A percentile compares a stretch with the other conserved stretches of the same genome.
These are phyloP conservation scores for Drosophila meridionalis DNA, from an alignment of 2,888 invertebrate genomes.

Conservation along the genomic window DNA sequence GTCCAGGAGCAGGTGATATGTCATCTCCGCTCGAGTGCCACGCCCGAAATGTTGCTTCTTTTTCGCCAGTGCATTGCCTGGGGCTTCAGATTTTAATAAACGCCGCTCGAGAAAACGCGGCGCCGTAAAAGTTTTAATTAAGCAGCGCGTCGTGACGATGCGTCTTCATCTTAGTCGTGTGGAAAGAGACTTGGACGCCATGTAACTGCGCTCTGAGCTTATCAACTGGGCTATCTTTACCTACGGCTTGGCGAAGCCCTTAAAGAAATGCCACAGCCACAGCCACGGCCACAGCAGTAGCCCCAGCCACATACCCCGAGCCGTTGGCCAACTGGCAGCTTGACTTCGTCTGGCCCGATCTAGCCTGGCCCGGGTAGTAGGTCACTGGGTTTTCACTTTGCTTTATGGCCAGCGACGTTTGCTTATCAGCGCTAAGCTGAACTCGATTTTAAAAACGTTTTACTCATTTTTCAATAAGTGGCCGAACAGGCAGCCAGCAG, in stretches of 20 bases:
- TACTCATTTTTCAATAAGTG: constrained; percentile 75
- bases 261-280: constrained; percentile 21
- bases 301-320: constrained; percentile 14
- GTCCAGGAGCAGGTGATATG: constrained; percentile 54
- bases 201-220: constrained; percentile 59
- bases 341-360: constrained; percentile 5
- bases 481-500: constrained; percentile 32
- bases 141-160: constrained; percentile 43
- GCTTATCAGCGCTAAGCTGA: constrained; percentile 70
- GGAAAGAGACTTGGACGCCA: constrained; percentile 48
- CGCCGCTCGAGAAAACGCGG: constrained; percentile 51
- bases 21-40: constrained; percentile 40
- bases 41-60: constrained; percentile 18
- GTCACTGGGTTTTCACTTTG: constrained; percentile 78
- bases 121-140: constrained; percentile 73
- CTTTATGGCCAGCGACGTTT: constrained; percentile 63
- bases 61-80: constrained; percentile 37
- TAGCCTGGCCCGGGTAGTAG: constrained; percentile 48
- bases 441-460: constrained; percentile 71
- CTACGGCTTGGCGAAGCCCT: constrained; percentile 35
- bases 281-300: constrained; percentile 7
- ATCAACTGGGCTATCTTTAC: constrained; percentile 50
- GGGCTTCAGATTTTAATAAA: constrained; percentile 75
- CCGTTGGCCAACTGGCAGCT: constrained; percentile 39
- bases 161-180: constrained; percentile 30